Conservation (phyloP, 2,113 vertebrate species). For the Sebastes schlegelii region DNA sequence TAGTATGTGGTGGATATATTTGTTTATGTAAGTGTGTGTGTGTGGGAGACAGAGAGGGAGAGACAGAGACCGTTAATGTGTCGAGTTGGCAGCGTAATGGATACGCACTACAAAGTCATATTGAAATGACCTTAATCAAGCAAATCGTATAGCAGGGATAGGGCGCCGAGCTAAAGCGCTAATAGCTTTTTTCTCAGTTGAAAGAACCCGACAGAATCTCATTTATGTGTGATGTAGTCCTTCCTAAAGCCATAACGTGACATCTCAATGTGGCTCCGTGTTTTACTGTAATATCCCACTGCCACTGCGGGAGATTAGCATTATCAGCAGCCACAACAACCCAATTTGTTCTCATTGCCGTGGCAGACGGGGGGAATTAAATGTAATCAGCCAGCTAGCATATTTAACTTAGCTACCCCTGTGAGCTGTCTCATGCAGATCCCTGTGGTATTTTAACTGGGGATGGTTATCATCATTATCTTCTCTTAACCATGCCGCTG, state of each 20-base stretch:
- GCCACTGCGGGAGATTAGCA: slow-evolving; percentile 63
- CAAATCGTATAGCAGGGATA: slow-evolving; percentile 51
- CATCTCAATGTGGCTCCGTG: slow-evolving; percentile 61
- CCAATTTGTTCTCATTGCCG: slow-evolving; percentile 75
- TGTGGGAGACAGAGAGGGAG: slow-evolving; percentile 1
- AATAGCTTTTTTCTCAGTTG: slow-evolving; percentile 76
- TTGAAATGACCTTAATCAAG: slow-evolving; percentile 82
- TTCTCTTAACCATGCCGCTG: slow-evolving; percentile 50
- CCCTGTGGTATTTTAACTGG: slow-evolving; percentile 48
- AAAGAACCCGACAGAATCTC: slow-evolving; percentile 70
- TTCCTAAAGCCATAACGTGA: slow-evolving; percentile 62
- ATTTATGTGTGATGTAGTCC: slow-evolving; percentile 71
- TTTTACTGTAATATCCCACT: slow-evolving; percentile 72
- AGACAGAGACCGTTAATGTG: slow-evolving; percentile 67
- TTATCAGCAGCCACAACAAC: slow-evolving; percentile 76
- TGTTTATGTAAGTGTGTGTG: slow-evolving; percentile 40
- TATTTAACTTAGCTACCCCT: slow-evolving; percentile 77
- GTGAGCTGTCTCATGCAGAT: slow-evolving; percentile 50
- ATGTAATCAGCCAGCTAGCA: slow-evolving; percentile 73
- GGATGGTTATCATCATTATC: slow-evolving; percentile 62
- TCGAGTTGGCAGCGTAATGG: slow-evolving; percentile 64
- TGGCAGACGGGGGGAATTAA: slow-evolving; percentile 69
- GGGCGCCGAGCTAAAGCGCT: slow-evolving; percentile 54
- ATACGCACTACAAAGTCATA: slow-evolving; percentile 73
- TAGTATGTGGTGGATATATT: slow-evolving; percentile 46